These are phyloP conservation scores for Meiosimyza decipiens DNA, from an alignment of 2,888 invertebrate species.

Conservation along the genomic window DNA sequence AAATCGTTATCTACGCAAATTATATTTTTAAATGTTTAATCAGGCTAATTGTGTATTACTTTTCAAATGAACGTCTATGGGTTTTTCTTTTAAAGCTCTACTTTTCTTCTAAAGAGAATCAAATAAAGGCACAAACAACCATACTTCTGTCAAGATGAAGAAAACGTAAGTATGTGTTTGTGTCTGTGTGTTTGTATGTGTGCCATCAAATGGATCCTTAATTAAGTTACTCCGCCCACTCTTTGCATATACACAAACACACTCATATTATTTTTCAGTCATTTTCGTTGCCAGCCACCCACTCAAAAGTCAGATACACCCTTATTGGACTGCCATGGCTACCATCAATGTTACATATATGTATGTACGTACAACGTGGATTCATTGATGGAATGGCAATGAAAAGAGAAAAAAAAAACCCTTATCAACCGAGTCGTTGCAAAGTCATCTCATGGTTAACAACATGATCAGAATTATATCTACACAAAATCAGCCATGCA, in stretches of 20 bases:
- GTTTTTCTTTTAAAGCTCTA: conserved; percentile 32
- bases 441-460: conserved; percentile 30
- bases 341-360: neutral
- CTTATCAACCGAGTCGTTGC: conserved; percentile 11
- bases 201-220: conserved; percentile 68
- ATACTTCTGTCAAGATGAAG: conserved; percentile 41
- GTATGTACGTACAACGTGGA: too few relatives aligned
- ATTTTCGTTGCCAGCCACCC: conserved; percentile 6
- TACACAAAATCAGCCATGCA: conserved; percentile 31
- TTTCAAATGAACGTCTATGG: conserved; percentile 20
- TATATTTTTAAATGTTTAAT: conserved; percentile 33
- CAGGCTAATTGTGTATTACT: conserved; percentile 15
- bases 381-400: too few relatives aligned
- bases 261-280: conserved; percentile 25
- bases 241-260: conserved; percentile 57
- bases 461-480: conserved; percentile 38
- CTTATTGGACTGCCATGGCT: conserved; percentile 24
- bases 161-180: conserved; percentile 42
- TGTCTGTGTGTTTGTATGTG: conserved; percentile 52
- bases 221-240: conserved; percentile 68
- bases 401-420: neutral
- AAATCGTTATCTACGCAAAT: too few relatives aligned
- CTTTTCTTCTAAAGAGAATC: conserved; percentile 35
- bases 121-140: conserved; percentile 28
- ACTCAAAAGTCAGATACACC: conserved; percentile 22